Conservation (phyloP, 2,888 invertebrate genomes). For the Cheilosia variabilis region DNA sequence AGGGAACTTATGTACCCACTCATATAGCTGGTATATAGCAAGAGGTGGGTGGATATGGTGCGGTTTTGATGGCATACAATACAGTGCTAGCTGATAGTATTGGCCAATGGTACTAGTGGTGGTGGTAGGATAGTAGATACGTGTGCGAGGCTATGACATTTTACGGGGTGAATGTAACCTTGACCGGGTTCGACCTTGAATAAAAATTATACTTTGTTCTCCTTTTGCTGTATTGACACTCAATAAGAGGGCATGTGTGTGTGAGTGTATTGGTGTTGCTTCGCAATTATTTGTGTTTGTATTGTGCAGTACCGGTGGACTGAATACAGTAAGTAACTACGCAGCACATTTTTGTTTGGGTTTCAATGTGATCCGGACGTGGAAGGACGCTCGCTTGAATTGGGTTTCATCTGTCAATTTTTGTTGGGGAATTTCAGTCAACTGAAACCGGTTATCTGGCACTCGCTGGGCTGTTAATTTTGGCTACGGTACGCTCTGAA, state of each 20-base stretch:
- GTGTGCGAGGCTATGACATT: constrained; percentile 72
- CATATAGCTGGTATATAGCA: neutral
- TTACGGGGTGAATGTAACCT: constrained; percentile 75
- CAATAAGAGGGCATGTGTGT: constrained; percentile 24
- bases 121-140: constrained; percentile 33
- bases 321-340: constrained; percentile 29
- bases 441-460: too few relatives aligned
- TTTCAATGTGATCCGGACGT: neutral
- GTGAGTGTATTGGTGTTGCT: constrained; percentile 4
- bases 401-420: too few relatives aligned
- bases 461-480: too few relatives aligned
- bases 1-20: neutral
- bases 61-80: constrained; percentile 17
- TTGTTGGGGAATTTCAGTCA: neutral
- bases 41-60: constrained; percentile 37
- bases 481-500: too few relatives aligned
- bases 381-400: too few relatives aligned
- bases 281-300: constrained; percentile 16
- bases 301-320: constrained; percentile 14
- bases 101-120: neutral
- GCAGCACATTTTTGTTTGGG: constrained; percentile 57
- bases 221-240: constrained; percentile 59
- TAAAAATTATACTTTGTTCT: constrained; percentile 62
- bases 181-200: constrained; percentile 73
- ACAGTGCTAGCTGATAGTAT: neutral